phyloP scores from a whole-genome alignment of 2,113 vertebrate species.

The Neodon shergylaensis region DNA sequence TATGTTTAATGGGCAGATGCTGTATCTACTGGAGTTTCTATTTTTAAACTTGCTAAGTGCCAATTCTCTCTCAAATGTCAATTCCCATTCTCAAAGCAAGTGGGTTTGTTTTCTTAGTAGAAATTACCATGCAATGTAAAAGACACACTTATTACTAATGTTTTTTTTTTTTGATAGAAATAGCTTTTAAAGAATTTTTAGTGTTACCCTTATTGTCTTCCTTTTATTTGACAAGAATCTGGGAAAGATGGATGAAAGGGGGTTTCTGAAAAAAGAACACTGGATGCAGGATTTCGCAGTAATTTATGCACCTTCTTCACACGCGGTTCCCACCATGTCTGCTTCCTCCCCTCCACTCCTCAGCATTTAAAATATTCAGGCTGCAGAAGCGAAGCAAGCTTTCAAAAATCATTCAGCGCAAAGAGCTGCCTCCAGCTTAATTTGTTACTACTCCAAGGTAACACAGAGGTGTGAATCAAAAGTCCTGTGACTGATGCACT shows the following conservation, averaged over 20 bases:
- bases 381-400: slow-evolving; percentile 22
- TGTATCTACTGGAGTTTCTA: slow-evolving; percentile 68
- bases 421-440: slow-evolving; percentile 65
- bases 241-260: neutral
- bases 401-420: slow-evolving; percentile 67
- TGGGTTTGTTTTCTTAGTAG: slow-evolving; percentile 21
- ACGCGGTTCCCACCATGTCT: neutral
- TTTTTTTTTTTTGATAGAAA: neutral
- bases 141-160: neutral
- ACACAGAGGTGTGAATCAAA: slow-evolving; percentile 49
- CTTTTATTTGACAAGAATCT: neutral
- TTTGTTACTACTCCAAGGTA: slow-evolving; percentile 72
- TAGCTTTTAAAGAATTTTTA: neutral
- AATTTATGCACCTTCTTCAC: slow-evolving; percentile 53
- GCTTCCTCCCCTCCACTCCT: neutral
- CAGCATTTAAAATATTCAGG: slow-evolving; percentile 55
- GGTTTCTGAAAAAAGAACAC: neutral
- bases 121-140: slow-evolving; percentile 19
- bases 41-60: slow-evolving; percentile 78
- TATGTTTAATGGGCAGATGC: slow-evolving; percentile 70
- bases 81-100: slow-evolving; percentile 57
- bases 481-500: neutral
- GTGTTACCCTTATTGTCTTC: neutral
- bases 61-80: slow-evolving; percentile 63
- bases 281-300: slow-evolving; percentile 13